Conservation (phyloP, 2,888 invertebrate genomes). For the Eutolmus rufibarbis region DNA sequence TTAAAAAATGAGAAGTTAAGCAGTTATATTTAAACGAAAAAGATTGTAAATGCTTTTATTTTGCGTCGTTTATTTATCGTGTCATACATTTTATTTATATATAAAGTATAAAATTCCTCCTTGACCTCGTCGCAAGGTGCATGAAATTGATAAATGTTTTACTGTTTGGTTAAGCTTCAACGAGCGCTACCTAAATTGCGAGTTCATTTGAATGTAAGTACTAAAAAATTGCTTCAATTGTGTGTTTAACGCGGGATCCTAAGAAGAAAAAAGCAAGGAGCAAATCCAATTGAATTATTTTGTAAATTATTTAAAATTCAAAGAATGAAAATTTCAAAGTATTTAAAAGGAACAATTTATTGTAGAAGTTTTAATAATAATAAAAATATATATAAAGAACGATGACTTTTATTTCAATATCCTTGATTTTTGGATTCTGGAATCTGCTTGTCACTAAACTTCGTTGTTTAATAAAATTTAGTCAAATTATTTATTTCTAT, state of each 20-base stretch:
- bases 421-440: not conserved
- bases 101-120: not conserved
- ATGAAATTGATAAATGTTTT: not conserved
- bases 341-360: conserved; percentile 39
- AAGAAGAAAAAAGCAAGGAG: not conserved
- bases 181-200: not conserved
- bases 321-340: conserved; percentile 13
- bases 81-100: not conserved
- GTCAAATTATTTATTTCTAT: no score
- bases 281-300: conserved; percentile 21
- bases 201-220: not conserved
- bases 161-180: not conserved
- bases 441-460: no score
- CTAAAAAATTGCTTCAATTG: not conserved
- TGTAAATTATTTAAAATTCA: conserved; percentile 31
- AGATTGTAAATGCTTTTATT: not conserved
- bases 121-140: not conserved
- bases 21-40: not conserved
- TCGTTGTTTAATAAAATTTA: no score
- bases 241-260: conserved; percentile 11
- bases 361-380: conserved; percentile 40
- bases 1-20: not conserved
- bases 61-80: not conserved
- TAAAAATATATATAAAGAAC: conserved; percentile 14
- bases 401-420: not conserved